Evolutionary conservation across 2,888 invertebrate species (phyloP).

Genomic region (Prostheceraeus crozeri): DNA sequence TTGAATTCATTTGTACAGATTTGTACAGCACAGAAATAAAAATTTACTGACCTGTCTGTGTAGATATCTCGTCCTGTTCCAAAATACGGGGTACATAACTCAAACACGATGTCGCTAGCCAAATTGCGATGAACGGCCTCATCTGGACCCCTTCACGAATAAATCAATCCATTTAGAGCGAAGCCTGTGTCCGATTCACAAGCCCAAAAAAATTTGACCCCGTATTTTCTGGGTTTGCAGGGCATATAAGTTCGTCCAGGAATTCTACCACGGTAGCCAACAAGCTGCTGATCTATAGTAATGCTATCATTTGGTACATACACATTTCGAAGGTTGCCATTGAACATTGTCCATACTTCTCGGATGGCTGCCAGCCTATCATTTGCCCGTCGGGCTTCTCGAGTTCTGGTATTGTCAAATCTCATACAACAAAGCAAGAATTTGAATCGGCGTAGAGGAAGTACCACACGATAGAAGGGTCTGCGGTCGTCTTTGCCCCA

Average conservation of each 20-base stretch:
- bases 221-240: background rate
- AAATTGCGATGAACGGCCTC: slow-evolving; percentile 4
- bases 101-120: no score
- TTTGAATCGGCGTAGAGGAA: background rate
- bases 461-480: background rate
- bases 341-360: background rate
- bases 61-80: slow-evolving; percentile 14
- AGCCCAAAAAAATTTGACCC: background rate
- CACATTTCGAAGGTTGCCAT: background rate
- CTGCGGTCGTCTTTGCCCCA: background rate
- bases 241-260: no score
- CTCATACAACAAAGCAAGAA: background rate
- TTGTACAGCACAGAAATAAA: no score
- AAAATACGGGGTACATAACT: slow-evolving; percentile 14
- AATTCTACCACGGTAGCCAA: slow-evolving; percentile 19
- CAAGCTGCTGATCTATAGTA: slow-evolving; percentile 10
- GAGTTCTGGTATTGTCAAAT: background rate
- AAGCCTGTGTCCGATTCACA: slow-evolving; percentile 3
- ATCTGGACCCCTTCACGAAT: slow-evolving; percentile 4
- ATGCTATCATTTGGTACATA: no score
- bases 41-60: slow-evolving; percentile 10
- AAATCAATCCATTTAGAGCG: slow-evolving; percentile 1
- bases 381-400: background rate
- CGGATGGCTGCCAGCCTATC: background rate
- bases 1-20: no score